phyloP scores from a whole-genome alignment of 2,113 vertebrate genomes.

The Mastomys coucha region DNA sequence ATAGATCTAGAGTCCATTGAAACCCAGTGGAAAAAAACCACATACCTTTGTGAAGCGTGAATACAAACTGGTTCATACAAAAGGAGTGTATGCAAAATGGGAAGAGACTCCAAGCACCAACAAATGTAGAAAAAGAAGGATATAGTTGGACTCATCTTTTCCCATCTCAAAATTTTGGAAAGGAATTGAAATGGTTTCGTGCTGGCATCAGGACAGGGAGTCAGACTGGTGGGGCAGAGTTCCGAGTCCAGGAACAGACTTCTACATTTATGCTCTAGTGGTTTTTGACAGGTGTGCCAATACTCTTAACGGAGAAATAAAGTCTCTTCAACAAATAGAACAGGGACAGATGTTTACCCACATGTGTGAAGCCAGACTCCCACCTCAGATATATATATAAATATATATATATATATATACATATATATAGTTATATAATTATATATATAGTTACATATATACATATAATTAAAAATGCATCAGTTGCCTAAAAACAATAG shows the following conservation, averaged over 20 bases:
- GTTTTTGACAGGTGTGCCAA: neutral
- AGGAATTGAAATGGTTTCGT: neutral
- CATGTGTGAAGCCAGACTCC: neutral
- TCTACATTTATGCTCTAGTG: neutral
- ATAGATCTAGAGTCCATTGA: neutral
- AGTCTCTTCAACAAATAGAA: neutral
- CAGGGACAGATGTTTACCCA: neutral
- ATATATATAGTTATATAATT: too few relatives aligned
- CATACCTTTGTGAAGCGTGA: neutral
- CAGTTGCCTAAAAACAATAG: neutral
- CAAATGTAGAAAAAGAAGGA: neutral
- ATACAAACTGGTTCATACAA: neutral
- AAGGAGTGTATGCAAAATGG: neutral
- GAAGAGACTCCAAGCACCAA: neutral
- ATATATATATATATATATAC: too few relatives aligned
- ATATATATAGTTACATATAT: too few relatives aligned
- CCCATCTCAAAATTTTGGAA: neutral
- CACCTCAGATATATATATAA: too few relatives aligned
- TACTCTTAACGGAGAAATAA: neutral
- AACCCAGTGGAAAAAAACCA: neutral
- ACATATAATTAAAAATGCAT: neutral
- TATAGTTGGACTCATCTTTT: neutral
- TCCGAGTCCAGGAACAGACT: neutral
- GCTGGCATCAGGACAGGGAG: neutral
- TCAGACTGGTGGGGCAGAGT: neutral